Evolutionary conservation across 2,797 vertebrate species (phyloP).

Genomic region (Echeneis naucrates): DNA sequence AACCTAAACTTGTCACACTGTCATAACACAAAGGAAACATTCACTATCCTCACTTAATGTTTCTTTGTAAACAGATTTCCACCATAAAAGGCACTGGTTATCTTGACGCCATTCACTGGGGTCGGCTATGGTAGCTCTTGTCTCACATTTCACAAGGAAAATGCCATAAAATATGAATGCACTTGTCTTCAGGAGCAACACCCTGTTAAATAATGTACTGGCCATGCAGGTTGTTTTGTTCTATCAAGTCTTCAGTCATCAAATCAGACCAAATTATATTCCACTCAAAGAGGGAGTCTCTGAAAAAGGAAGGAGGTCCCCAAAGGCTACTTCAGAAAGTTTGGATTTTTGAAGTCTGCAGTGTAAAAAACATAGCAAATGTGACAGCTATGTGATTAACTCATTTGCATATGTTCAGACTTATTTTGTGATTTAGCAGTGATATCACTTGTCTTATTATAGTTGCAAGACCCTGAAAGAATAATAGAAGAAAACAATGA

Average conservation of each 20-base stretch:
- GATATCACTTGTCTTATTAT: neutral
- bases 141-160: conserved; percentile 67
- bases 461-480: neutral
- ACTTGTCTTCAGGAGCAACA: conserved; percentile 9
- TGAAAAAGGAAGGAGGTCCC: neutral
- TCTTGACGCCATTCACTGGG: conserved; percentile 3
- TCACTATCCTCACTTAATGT: neutral
- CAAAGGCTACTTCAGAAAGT: neutral
- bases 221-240: conserved; percentile 3
- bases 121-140: conserved; percentile 32
- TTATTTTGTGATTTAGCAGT: conserved; percentile 10
- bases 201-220: conserved; percentile 71
- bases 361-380: neutral
- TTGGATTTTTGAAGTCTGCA: neutral
- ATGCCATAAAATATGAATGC: conserved; percentile 77
- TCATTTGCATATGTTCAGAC: too few species aligned
- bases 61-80: conserved; percentile 1
- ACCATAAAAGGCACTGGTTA: neutral
- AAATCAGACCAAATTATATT: conserved; percentile 1
- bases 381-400: conserved; percentile 24
- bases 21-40: neutral
- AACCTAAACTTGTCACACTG: neutral
- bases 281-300: neutral
- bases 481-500: neutral
- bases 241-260: neutral